Evolutionary conservation across 2,888 invertebrate genomes (phyloP).

Genomic region (Lasioglossum malachurum): DNA sequence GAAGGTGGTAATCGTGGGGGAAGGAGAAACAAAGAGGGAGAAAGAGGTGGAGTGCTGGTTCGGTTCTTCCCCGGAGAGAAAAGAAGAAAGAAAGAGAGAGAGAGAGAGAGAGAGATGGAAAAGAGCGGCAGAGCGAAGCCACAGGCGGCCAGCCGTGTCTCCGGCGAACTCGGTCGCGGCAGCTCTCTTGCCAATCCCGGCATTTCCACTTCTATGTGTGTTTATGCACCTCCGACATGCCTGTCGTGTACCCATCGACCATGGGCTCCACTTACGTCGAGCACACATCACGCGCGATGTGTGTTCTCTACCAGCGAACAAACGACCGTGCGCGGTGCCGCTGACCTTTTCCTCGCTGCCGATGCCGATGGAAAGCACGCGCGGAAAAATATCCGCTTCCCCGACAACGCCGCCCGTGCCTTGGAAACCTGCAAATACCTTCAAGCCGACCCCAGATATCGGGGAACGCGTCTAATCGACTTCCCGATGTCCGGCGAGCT

Average conservation of each 20-base stretch:
- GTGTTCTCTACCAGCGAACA: conserved; percentile 62
- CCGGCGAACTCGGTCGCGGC: conserved; percentile 76
- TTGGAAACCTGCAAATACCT: neutral
- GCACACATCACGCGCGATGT: conserved; percentile 72
- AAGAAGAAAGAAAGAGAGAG: conserved; percentile 44
- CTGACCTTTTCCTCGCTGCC: conserved; percentile 67
- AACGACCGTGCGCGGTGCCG: conserved; percentile 59
- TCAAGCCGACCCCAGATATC: neutral
- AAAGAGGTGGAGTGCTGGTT: neutral
- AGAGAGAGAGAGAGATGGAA: conserved; percentile 54
- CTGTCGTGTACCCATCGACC: conserved; percentile 58
- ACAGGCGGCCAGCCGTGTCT: conserved; percentile 82
- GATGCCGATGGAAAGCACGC: conserved; percentile 41
- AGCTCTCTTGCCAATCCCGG: conserved; percentile 66
- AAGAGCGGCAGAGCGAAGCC: conserved; percentile 82
- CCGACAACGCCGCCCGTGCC: neutral
- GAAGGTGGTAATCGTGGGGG: conserved; percentile 38
- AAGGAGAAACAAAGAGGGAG: conserved; percentile 15
- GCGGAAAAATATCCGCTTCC: conserved; percentile 48
- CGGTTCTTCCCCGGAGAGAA: conserved; percentile 46
- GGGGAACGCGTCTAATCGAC: neutral
- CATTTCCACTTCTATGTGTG: conserved; percentile 76
- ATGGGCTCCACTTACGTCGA: conserved; percentile 71
- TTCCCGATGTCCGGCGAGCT: neutral
- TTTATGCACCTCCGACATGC: conserved; percentile 65